Conservation (phyloP, 2,797 vertebrate genomes). For the Takifugu rubripes region DNA sequence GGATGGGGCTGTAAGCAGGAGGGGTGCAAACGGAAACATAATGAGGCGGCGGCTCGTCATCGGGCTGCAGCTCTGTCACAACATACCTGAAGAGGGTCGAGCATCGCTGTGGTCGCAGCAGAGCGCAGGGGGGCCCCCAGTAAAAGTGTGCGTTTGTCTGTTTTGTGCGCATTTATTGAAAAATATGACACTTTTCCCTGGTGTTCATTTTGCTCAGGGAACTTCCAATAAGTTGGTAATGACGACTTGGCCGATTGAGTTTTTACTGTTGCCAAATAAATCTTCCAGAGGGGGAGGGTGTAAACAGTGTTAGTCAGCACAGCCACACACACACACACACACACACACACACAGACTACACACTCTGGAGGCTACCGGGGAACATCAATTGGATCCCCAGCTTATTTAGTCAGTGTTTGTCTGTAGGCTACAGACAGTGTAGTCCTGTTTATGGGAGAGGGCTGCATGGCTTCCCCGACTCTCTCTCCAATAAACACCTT, state of each 20-base stretch:
- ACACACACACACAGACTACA: slow-evolving; percentile 10
- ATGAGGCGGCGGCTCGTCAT: slow-evolving; percentile 45
- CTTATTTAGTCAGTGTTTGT: slow-evolving; percentile 59
- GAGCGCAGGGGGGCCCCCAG: slow-evolving; percentile 4
- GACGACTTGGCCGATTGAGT: slow-evolving; percentile 11
- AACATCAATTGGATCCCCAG: slow-evolving; percentile 39
- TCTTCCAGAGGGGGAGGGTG: slow-evolving; percentile 14
- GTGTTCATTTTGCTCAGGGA: slow-evolving; percentile 5
- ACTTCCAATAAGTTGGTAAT: slow-evolving; percentile 19
- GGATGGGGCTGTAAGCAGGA: background rate
- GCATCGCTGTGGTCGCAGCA: slow-evolving; percentile 1
- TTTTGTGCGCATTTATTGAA: slow-evolving; percentile 12
- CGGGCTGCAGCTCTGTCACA: too few species aligned
- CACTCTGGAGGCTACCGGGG: slow-evolving; percentile 17
- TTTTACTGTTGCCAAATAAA: slow-evolving; percentile 27
- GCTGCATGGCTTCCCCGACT: slow-evolving; percentile 40
- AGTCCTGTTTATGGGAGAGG: slow-evolving; percentile 42
- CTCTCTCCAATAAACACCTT: slow-evolving; percentile 60
- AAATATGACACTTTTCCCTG: slow-evolving; percentile 1
- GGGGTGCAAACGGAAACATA: slow-evolving; percentile 41
- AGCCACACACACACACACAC: slow-evolving; percentile 1
- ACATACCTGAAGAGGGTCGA: background rate
- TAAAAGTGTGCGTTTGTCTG: slow-evolving; percentile 6
- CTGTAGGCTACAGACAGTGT: slow-evolving; percentile 41
- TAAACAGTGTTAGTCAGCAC: slow-evolving; percentile 7